phyloP scores from a whole-genome alignment of 1,140 invertebrate species.

The Drosophila parabipectinata region DNA sequence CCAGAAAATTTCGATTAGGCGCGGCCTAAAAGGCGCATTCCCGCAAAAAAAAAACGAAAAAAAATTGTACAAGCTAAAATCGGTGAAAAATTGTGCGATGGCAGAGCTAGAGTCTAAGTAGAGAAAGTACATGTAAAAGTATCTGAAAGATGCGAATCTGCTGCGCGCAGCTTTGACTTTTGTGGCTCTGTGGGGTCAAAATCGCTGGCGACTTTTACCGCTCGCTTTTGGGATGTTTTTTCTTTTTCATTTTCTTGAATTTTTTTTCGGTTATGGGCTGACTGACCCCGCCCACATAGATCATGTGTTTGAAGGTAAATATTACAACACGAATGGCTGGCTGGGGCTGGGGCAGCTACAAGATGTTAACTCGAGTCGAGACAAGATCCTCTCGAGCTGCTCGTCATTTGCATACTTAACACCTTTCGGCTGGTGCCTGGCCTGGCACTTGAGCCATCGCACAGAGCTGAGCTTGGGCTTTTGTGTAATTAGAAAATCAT shows the following conservation, averaged over 20 bases:
- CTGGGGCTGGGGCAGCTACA: neutral
- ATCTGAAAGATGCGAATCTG: conserved; percentile 54
- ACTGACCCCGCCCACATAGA: conserved; percentile 41
- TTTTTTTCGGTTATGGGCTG: neutral
- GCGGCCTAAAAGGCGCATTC: conserved; percentile 37
- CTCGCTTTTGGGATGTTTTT: conserved; percentile 40
- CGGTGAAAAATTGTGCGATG: conserved; percentile 43
- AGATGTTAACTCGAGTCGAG: conserved; percentile 22
- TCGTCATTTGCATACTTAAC: conserved; percentile 55
- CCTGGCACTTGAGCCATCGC: conserved; percentile 41
- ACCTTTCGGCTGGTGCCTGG: conserved; percentile 24
- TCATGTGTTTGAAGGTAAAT: conserved; percentile 36
- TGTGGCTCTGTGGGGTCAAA: conserved; percentile 36
- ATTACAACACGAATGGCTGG: conserved; percentile 37
- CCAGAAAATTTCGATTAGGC: conserved; percentile 34
- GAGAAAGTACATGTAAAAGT: conserved; percentile 56
- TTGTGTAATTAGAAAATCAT: conserved; percentile 55
- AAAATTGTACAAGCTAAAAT: neutral
- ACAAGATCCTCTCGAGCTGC: conserved; percentile 23
- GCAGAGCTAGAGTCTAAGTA: conserved; percentile 43
- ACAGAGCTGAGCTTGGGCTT: conserved; percentile 18
- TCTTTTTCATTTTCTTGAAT: neutral
- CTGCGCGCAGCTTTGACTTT: conserved; percentile 27
- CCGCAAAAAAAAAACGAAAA: neutral
- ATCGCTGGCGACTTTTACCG: conserved; percentile 47